Conservation (phyloP, 2,888 invertebrate species). For the Galerucella nymphaeae region DNA sequence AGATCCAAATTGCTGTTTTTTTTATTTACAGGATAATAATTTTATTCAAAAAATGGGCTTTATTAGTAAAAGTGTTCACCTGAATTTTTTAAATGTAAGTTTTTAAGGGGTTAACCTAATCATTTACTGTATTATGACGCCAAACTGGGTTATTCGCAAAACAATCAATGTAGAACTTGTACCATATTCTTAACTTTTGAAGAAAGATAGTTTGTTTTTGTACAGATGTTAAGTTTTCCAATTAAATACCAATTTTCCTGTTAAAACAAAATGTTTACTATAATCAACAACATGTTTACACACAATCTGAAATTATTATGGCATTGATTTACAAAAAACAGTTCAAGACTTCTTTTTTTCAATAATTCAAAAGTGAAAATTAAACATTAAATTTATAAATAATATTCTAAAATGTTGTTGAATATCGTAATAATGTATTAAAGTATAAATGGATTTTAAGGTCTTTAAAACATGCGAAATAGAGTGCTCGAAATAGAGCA, state of each 20-base stretch:
- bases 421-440: no score
- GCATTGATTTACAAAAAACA: no score
- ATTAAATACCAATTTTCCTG: conserved; percentile 6
- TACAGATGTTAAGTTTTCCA: conserved; percentile 24
- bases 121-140: conserved; percentile 27
- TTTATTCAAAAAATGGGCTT: neutral
- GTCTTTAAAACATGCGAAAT: no score
- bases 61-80: conserved; percentile 12
- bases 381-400: neutral
- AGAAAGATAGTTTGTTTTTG: conserved; percentile 11
- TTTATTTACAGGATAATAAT: no score
- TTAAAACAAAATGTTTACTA: conserved; percentile 3
- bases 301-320: no score
- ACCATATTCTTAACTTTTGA: neutral
- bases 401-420: neutral
- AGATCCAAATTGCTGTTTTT: no score
- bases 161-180: conserved; percentile 40
- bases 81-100: conserved; percentile 16
- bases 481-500: no score
- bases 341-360: no score
- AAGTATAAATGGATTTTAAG: no score
- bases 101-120: conserved; percentile 4
- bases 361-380: neutral
- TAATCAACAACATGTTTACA: conserved; percentile 2
- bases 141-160: conserved; percentile 34